A percentile compares a stretch with the other conserved stretches of the same genome.
Evolutionary conservation across 2,113 vertebrate species (phyloP).

Genomic region (Hippoglossus stenolepis): DNA sequence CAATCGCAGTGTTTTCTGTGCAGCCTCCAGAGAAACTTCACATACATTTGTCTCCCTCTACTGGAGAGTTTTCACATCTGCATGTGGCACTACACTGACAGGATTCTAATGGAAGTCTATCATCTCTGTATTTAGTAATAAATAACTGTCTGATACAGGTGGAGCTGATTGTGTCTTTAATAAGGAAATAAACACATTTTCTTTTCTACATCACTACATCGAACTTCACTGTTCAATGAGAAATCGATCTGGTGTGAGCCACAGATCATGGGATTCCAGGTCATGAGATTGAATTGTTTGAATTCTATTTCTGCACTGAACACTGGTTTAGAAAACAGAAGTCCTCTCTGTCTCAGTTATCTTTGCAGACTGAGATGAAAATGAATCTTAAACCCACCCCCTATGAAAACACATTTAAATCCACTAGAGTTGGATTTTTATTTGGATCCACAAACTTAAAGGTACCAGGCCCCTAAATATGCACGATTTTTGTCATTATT

Average conservation of each 20-base stretch:
- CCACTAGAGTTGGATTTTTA: too few species aligned
- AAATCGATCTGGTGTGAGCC: background rate
- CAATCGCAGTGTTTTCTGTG: constrained; percentile 53
- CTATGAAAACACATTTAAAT: too few species aligned
- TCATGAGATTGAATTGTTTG: constrained; percentile 20
- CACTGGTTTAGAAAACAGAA: background rate
- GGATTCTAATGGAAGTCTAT: background rate
- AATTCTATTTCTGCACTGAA: background rate
- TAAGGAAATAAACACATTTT: background rate
- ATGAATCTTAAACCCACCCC: too few species aligned
- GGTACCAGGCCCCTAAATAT: too few species aligned
- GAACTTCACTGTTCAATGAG: background rate
- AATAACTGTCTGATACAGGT: background rate
- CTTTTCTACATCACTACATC: background rate
- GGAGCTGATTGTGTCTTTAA: too few species aligned
- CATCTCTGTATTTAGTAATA: too few species aligned
- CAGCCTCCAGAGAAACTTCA: background rate
- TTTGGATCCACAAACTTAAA: too few species aligned
- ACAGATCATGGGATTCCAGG: constrained; percentile 1
- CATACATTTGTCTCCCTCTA: constrained; percentile 50
- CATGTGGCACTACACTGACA: background rate
- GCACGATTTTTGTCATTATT: too few species aligned
- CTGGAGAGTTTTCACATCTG: constrained; percentile 20
- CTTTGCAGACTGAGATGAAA: background rate
- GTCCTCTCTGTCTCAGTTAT: background rate